Evolutionary conservation across 2,888 invertebrate species (phyloP).

Genomic region (Spisula subtruncata): DNA sequence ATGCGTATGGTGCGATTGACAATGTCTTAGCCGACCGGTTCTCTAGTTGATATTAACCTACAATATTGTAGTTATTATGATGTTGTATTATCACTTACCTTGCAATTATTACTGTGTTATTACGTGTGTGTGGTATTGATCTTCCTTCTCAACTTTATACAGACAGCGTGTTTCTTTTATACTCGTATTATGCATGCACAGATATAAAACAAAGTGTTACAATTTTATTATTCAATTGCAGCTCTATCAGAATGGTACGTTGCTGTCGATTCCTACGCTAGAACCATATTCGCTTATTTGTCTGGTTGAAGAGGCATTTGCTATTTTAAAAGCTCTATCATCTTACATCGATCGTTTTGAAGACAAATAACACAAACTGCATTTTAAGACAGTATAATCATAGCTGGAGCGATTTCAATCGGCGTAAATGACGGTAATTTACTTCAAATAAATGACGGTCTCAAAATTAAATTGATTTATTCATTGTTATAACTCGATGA

Average conservation of each 20-base stretch:
- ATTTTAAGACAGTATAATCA: conserved; percentile 24
- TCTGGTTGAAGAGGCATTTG: neutral
- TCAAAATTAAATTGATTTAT: neutral
- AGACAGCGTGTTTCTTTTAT: no score
- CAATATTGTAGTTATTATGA: no score
- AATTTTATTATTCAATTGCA: no score
- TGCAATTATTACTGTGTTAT: no score
- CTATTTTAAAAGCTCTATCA: neutral
- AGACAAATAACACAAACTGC: neutral
- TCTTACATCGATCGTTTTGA: neutral
- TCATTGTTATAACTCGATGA: neutral
- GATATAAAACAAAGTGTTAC: no score
- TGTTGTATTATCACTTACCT: no score
- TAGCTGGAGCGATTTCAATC: conserved; percentile 1
- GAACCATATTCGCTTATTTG: neutral
- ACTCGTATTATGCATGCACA: no score
- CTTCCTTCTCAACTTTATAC: no score
- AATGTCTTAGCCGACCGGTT: no score
- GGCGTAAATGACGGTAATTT: neutral
- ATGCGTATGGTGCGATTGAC: no score
- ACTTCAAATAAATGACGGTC: conserved; percentile 11
- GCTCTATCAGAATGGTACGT: neutral
- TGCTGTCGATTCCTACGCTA: neutral
- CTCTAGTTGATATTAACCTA: no score
- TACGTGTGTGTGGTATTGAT: no score